Evolutionary conservation across 2,113 vertebrate species (phyloP).

Genomic region (Triplophysa tibetana): DNA sequence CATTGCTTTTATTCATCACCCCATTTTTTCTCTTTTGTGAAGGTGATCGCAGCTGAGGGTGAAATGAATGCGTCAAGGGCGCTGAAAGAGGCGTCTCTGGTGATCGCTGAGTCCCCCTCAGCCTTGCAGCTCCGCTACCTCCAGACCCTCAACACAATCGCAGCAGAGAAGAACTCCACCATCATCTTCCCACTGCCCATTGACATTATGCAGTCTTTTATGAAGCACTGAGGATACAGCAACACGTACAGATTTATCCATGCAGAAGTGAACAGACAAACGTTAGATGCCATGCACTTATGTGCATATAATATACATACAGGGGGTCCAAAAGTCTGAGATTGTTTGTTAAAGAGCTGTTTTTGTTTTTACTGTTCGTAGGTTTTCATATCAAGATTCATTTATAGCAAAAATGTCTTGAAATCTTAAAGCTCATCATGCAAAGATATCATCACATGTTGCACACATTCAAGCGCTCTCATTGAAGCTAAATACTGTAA

Average conservation of each 20-base stretch:
- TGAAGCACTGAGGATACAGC: conserved; percentile 58
- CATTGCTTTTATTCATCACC: not conserved
- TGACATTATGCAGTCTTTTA: conserved; percentile 80
- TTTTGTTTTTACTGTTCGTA: too few species aligned
- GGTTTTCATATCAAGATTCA: too few species aligned
- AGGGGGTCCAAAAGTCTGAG: not conserved
- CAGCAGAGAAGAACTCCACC: conserved; percentile 89
- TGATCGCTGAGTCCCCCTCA: conserved; percentile 86
- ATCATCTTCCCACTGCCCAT: conserved; percentile 92
- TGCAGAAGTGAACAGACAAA: not conserved
- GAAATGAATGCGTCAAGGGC: conserved; percentile 90
- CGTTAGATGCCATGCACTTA: not conserved
- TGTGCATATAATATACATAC: not conserved
- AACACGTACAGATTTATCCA: conserved; percentile 20
- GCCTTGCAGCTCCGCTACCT: conserved; percentile 93
- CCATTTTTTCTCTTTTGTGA: not conserved
- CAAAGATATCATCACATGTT: too few species aligned
- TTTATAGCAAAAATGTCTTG: too few species aligned
- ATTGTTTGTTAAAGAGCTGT: too few species aligned
- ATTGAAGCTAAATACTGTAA: too few species aligned
- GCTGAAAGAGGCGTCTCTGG: conserved; percentile 88
- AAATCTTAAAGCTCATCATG: too few species aligned
- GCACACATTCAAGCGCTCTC: too few species aligned
- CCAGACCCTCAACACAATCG: conserved; percentile 90
- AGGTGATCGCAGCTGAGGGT: conserved; percentile 92